A percentile compares a stretch with the other conserved stretches of the same genome.
Conservation (phyloP, 1,140 invertebrate species). For the Ruditapes philippinarum region DNA sequence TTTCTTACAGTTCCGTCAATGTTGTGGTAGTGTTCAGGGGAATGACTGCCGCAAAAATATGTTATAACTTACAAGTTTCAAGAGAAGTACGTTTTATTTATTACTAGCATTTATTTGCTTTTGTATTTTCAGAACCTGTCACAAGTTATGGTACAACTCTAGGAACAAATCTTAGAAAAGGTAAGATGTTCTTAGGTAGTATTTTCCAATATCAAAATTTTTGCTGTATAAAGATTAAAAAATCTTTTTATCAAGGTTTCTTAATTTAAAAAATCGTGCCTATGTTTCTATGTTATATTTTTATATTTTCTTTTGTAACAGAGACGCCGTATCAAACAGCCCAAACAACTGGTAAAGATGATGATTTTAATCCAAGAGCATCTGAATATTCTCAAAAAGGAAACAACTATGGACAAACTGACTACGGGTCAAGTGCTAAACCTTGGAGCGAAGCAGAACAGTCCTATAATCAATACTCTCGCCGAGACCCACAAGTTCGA, state of each 20-base stretch:
- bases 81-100: too few relatives aligned
- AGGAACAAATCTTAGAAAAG: conserved; percentile 63
- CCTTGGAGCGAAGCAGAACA: conserved; percentile 27
- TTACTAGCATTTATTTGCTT: too few relatives aligned
- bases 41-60: too few relatives aligned
- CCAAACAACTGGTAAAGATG: neutral
- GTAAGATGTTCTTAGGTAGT: neutral
- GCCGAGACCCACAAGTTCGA: neutral
- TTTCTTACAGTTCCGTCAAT: too few relatives aligned
- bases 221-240: too few relatives aligned
- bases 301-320: too few relatives aligned
- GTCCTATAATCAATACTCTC: conserved; percentile 1
- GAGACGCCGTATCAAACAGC: neutral
- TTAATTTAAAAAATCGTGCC: too few relatives aligned
- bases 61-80: too few relatives aligned
- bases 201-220: neutral
- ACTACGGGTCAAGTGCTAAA: neutral
- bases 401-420: neutral
- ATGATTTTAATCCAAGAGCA: conserved; percentile 60
- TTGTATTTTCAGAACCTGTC: conserved; percentile 5
- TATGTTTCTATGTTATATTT: too few relatives aligned
- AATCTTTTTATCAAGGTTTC: too few relatives aligned
- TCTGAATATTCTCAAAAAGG: neutral
- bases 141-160: neutral
- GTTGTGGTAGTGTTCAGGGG: too few relatives aligned